Conservation (phyloP, 2,113 vertebrate genomes). For the Marcusenius ussheri region DNA sequence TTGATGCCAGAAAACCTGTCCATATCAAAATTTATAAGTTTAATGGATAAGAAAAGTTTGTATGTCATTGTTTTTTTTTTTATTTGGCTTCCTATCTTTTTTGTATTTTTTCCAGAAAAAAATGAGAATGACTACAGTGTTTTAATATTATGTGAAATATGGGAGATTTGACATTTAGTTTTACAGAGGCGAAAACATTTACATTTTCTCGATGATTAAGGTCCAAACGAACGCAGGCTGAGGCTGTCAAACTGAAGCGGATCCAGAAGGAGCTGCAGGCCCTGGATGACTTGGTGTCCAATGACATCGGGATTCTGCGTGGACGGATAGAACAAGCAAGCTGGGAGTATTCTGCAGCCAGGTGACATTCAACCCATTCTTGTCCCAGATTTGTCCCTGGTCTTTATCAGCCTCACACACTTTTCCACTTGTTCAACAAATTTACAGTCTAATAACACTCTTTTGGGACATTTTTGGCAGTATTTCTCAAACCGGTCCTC, state of each 20-base stretch:
- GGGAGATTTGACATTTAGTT: neutral
- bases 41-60: neutral
- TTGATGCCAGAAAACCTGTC: neutral
- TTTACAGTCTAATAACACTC: neutral
- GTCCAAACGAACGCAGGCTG: constrained; percentile 87
- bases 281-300: constrained; percentile 87
- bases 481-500: neutral
- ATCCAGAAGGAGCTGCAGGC: constrained; percentile 89
- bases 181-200: neutral
- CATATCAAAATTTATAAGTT: neutral
- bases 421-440: neutral
- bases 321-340: constrained; percentile 84
- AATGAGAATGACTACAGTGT: neutral
- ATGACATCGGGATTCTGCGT: constrained; percentile 83
- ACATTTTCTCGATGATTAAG: constrained; percentile 48
- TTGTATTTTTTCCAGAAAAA: neutral
- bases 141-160: neutral
- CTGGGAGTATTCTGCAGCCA: constrained; percentile 77
- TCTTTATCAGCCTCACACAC: neutral
- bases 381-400: neutral
- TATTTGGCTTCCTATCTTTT: neutral
- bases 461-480: neutral
- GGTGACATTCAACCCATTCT: constrained; percentile 47
- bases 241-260: constrained; percentile 80
- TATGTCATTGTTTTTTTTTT: neutral